Evolutionary conservation across 2,888 invertebrate species (phyloP).

Genomic region (Gortyna flavago): DNA sequence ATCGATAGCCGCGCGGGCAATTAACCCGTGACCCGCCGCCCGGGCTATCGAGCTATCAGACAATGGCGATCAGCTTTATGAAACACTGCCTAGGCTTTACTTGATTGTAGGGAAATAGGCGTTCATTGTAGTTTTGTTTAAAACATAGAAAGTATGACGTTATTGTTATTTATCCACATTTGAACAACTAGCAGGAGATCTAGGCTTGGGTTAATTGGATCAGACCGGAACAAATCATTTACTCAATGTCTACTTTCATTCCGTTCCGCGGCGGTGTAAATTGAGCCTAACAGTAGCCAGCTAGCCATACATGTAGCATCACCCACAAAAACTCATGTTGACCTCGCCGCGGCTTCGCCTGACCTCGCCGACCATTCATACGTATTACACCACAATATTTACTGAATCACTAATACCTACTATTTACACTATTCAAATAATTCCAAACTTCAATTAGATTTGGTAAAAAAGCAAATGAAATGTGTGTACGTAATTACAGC

Average conservation of each 20-base stretch:
- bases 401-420: constrained; percentile 34
- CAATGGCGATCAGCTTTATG: constrained; percentile 59
- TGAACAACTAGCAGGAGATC: too few species aligned
- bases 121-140: neutral
- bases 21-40: constrained; percentile 63
- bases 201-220: too few species aligned
- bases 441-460: constrained; percentile 30
- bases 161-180: neutral
- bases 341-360: constrained; percentile 37
- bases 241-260: too few species aligned
- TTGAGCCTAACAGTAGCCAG: constrained; percentile 22
- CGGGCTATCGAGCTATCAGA: constrained; percentile 41
- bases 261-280: too few species aligned
- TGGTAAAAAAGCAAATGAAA: constrained; percentile 34
- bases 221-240: too few species aligned
- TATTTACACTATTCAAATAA: constrained; percentile 26
- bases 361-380: constrained; percentile 40
- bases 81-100: constrained; percentile 49
- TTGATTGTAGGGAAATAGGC: constrained; percentile 35
- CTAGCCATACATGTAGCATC: constrained; percentile 12
- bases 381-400: constrained; percentile 45
- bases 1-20: constrained; percentile 58
- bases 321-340: constrained; percentile 30
- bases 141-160: neutral
- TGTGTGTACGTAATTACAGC: constrained; percentile 12